These are phyloP conservation scores for Cerastis rubricosa DNA, from an alignment of 2,888 invertebrate genomes.

Conservation along the genomic window DNA sequence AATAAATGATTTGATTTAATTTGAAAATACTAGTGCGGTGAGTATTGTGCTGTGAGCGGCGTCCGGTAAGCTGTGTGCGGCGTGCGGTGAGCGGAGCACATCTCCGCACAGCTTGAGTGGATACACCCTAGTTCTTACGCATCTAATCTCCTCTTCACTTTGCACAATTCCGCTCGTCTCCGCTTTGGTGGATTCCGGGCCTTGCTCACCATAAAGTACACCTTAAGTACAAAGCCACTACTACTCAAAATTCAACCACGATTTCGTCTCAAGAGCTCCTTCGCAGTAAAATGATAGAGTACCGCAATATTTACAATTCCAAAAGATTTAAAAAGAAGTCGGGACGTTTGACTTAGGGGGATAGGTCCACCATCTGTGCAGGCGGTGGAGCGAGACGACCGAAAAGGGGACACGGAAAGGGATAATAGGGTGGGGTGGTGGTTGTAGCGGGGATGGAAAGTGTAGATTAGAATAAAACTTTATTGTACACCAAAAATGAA, in stretches of 20 bases:
- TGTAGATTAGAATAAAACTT: too few species aligned
- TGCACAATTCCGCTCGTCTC: too few species aligned
- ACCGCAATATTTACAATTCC: constrained; percentile 37
- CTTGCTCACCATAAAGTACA: neutral
- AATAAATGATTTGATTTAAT: too few species aligned
- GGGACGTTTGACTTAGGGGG: constrained; percentile 56
- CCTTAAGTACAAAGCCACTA: neutral
- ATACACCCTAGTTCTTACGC: too few species aligned
- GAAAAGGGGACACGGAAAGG: constrained; percentile 60
- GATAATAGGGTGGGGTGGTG: constrained; percentile 43
- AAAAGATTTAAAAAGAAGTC: constrained; percentile 57
- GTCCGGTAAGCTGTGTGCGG: too few species aligned
- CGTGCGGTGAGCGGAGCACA: too few species aligned
- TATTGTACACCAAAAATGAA: too few species aligned
- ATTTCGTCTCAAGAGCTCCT: neutral
- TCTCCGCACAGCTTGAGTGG: too few species aligned
- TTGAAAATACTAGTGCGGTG: too few species aligned
- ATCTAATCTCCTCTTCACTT: too few species aligned
- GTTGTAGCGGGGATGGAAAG: constrained; percentile 39
- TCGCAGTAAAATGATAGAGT: constrained; percentile 26
- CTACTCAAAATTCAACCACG: neutral
- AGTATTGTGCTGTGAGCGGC: too few species aligned
- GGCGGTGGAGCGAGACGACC: constrained; percentile 53
- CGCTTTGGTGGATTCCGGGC: too few species aligned
- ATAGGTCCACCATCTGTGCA: constrained; percentile 55